Percentiles rank a stretch among this genome's conserved stretches.
These are phyloP conservation scores for Rousettus leschenaultii DNA, from an alignment of 2,113 vertebrate genomes.

Conservation along the genomic window DNA sequence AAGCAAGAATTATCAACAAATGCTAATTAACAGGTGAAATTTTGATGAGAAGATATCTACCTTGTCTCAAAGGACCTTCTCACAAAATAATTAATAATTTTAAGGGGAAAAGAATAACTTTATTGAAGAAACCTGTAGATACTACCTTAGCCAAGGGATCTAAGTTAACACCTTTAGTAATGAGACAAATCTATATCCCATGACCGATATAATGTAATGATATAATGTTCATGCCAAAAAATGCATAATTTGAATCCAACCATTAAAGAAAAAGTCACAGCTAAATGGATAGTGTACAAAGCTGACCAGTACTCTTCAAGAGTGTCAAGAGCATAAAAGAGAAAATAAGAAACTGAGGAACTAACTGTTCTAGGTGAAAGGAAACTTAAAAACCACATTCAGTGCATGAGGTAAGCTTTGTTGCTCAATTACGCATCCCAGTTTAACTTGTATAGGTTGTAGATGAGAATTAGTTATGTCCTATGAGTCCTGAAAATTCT, in stretches of 20 bases:
- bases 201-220: neutral
- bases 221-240: slow-evolving; percentile 20
- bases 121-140: neutral
- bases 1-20: neutral
- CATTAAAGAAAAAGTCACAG: neutral
- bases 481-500: neutral
- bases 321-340: neutral
- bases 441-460: neutral
- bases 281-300: neutral
- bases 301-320: neutral
- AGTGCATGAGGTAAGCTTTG: neutral
- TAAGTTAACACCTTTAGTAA: neutral
- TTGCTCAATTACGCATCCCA: neutral
- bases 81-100: slow-evolving; percentile 20
- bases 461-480: neutral
- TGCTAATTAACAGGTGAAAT: neutral
- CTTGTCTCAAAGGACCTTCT: neutral
- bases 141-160: neutral
- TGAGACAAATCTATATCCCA: neutral
- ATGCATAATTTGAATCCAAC: neutral
- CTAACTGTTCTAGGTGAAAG: neutral
- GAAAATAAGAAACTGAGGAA: neutral
- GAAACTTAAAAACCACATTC: neutral
- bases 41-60: neutral
- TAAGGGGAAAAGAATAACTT: neutral